A percentile compares a stretch with the other conserved stretches of the same genome.
These are phyloP conservation scores for Haliclystus octoradiatus DNA, from an alignment of 30 jellyfish, hydroid and myxozoan species.

Conservation along the genomic window DNA sequence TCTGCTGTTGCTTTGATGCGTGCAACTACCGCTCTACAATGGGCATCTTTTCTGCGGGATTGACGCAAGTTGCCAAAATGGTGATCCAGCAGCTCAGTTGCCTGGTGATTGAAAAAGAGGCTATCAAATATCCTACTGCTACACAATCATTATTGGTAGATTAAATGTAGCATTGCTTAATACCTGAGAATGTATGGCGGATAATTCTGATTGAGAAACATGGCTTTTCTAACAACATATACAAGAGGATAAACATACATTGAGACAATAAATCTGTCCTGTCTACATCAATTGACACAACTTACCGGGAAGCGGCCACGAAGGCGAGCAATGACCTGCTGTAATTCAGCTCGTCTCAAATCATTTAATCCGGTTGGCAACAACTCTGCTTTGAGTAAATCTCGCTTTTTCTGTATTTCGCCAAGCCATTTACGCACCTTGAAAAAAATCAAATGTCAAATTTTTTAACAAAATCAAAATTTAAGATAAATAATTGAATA, in stretches of 20 bases:
- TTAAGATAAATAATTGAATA: not conserved
- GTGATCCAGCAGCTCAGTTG: not conserved
- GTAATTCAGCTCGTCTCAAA: conserved; percentile 45
- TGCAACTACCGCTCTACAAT: not conserved
- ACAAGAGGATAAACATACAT: no score
- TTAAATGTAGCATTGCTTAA: no score
- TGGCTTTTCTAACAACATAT: no score
- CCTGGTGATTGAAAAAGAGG: not conserved
- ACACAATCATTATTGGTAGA: no score
- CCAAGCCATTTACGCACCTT: conserved; percentile 75
- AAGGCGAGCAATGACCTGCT: conserved; percentile 39
- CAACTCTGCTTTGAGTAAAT: conserved; percentile 23
- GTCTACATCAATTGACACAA: no score
- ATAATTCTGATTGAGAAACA: no score
- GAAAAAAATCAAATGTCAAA: not conserved
- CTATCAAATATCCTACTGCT: no score
- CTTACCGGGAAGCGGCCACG: conserved; percentile 58
- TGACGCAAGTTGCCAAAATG: not conserved
- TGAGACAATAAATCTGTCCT: no score
- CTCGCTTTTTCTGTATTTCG: conserved; percentile 23
- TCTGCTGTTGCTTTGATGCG: not conserved
- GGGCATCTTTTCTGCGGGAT: not conserved
- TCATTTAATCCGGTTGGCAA: conserved; percentile 57
- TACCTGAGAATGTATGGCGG: no score
- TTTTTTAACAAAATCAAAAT: not conserved